Evolutionary conservation across 2,113 vertebrate genomes (phyloP).

Genomic region (Oxyruncus cristatus): DNA sequence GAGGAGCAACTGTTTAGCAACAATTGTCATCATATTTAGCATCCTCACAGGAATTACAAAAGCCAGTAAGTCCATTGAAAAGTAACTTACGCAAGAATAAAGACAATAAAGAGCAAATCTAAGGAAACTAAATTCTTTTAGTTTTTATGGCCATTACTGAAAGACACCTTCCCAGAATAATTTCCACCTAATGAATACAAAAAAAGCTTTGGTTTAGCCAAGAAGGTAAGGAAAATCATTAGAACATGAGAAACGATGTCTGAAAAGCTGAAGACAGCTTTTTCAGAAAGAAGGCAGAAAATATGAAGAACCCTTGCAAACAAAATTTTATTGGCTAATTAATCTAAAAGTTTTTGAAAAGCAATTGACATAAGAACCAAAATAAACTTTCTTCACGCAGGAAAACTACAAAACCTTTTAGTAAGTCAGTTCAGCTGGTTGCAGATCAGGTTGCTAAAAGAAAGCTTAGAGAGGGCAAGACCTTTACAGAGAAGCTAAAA

Average conservation of each 20-base stretch:
- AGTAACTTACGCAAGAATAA: background rate
- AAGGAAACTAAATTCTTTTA: background rate
- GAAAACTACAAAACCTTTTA: background rate
- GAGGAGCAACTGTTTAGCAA: background rate
- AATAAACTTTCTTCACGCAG: background rate
- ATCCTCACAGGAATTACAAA: background rate
- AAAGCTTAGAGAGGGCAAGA: background rate
- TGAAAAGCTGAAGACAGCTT: background rate
- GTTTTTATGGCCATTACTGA: background rate
- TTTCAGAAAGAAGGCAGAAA: background rate
- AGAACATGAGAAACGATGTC: background rate
- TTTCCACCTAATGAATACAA: background rate
- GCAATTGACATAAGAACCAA: background rate
- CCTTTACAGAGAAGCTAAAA: background rate
- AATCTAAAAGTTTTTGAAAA: background rate
- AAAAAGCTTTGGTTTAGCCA: background rate
- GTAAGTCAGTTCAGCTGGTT: background rate
- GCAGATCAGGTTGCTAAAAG: background rate
- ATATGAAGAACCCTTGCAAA: background rate
- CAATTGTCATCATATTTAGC: background rate
- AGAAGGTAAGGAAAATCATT: background rate
- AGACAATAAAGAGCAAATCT: background rate
- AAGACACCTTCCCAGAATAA: background rate
- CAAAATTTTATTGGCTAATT: background rate
- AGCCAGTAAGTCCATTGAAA: background rate